A percentile compares a stretch with the other conserved stretches of the same genome.
Conservation (phyloP, 2,113 vertebrate species). For the Syngnathus scovelli region DNA sequence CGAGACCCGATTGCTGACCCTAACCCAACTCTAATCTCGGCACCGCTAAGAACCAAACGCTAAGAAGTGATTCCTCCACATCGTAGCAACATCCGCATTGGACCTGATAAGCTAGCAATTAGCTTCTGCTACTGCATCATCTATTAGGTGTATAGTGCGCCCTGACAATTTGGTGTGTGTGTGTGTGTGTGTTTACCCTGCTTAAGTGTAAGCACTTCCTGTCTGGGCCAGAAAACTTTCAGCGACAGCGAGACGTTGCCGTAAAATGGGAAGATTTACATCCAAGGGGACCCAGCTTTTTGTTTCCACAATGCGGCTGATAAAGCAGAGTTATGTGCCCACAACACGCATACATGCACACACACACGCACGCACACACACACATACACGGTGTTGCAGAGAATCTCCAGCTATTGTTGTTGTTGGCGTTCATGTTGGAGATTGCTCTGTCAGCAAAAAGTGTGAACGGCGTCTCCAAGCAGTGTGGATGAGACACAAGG, state of each 20-base stretch:
- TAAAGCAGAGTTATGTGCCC: slow-evolving; percentile 7
- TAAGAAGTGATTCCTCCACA: background rate
- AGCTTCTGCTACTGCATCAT: background rate
- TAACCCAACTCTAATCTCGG: background rate
- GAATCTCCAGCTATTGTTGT: slow-evolving; percentile 50
- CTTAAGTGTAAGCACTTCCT: background rate
- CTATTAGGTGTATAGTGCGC: background rate
- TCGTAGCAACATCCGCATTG: background rate
- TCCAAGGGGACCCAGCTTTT: background rate
- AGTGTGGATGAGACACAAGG: slow-evolving; percentile 29
- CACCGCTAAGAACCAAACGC: background rate
- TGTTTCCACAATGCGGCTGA: slow-evolving; percentile 4
- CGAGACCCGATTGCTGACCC: background rate
- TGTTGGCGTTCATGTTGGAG: slow-evolving; percentile 29
- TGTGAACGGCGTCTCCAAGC: slow-evolving; percentile 32
- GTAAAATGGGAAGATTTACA: slow-evolving; percentile 3
- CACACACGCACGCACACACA: slow-evolving; percentile 5
- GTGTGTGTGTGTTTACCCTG: background rate
- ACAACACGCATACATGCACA: slow-evolving; percentile 1
- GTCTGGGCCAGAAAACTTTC: slow-evolving; percentile 3
- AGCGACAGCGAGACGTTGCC: background rate
- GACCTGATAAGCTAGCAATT: background rate
- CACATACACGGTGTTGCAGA: slow-evolving; percentile 28
- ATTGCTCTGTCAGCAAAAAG: slow-evolving; percentile 55
- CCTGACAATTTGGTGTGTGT: background rate